Base-by-base conservation (phyloP, 2,113 vertebrate species). In the Trinectes maculatus region DNA sequence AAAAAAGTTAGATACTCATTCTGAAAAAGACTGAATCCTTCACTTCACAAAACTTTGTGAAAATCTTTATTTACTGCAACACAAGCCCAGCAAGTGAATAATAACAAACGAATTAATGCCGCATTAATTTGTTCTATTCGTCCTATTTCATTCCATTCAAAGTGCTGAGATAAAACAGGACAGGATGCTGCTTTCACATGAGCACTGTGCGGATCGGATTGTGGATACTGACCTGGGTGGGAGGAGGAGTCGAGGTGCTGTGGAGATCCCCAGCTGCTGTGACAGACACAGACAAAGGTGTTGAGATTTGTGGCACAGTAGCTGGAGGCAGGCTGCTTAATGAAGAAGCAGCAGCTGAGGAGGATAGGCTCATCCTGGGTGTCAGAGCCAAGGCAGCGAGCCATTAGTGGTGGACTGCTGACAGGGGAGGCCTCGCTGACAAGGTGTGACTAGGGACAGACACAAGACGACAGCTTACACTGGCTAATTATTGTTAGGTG, bases 301-400 rank as follows among this genome's bases (percentile, higher is more conserved):
- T 62, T 79, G 79, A 80, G 85, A 75, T 77, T 48, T 48, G 39
- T 58, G 56, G 36, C 57, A 47, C 29, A 42, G 62, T 57, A 67
- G 75, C 82, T 69, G 36, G 44, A 76, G 62, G 80, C 22, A 57
- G 48, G 60, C 52, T n/a, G n/a, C 72, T 77, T 85, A 85, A 85
- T 85, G 80, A 89, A 89, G 85, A 75, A 61, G 71, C 40, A 67
- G 67, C 74, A 79, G 84, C 79, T 82, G 77, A 77, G 39, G 65
- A 62, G 59, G 44, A 79, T 60, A 43, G 72, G 62, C 57, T 71
- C 52, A 59, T 72, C 51, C 46, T 34, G 54, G 51, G 69, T 75
- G 79, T 86, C 85, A 83, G 63, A 76, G 69, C 48, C 36, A 18
- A 51, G 53, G 56, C 63, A 54, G 40, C 5, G 46, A 70, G 70